phyloP scores from a whole-genome alignment of 2,888 invertebrate genomes.

The Aphodius sticticus region DNA sequence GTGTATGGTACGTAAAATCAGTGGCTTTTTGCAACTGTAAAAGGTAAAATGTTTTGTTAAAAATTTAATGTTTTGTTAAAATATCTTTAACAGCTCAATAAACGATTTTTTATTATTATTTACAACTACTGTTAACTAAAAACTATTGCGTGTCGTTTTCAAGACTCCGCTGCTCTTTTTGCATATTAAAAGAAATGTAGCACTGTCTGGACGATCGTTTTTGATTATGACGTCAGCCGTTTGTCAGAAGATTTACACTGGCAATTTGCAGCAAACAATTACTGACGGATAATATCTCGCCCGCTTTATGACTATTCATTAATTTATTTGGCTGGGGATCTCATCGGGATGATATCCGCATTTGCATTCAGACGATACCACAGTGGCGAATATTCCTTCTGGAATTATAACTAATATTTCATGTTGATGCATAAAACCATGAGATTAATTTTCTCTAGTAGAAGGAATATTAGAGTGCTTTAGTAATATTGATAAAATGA shows the following conservation, averaged over 20 bases:
- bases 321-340: slow-evolving; percentile 28
- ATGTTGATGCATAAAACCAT: background rate
- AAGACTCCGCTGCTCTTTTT: no score
- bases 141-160: no score
- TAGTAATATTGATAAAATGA: background rate
- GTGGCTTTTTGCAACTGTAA: no score
- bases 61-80: no score
- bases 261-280: slow-evolving; percentile 33
- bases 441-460: background rate
- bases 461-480: background rate
- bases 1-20: no score
- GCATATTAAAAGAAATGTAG: no score
- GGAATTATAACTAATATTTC: background rate
- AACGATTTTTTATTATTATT: no score
- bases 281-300: slow-evolving; percentile 25
- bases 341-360: slow-evolving; percentile 25
- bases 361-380: slow-evolving; percentile 23
- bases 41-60: no score
- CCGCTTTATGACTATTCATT: slow-evolving; percentile 30
- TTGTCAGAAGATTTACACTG: slow-evolving; percentile 34
- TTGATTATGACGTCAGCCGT: slow-evolving; percentile 31
- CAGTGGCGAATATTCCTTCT: slow-evolving; percentile 12
- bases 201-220: slow-evolving; percentile 29
- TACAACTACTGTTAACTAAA: no score
- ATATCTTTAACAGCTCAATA: no score